Conservation (phyloP, 2,888 invertebrate species). For the Helobdella robusta region DNA sequence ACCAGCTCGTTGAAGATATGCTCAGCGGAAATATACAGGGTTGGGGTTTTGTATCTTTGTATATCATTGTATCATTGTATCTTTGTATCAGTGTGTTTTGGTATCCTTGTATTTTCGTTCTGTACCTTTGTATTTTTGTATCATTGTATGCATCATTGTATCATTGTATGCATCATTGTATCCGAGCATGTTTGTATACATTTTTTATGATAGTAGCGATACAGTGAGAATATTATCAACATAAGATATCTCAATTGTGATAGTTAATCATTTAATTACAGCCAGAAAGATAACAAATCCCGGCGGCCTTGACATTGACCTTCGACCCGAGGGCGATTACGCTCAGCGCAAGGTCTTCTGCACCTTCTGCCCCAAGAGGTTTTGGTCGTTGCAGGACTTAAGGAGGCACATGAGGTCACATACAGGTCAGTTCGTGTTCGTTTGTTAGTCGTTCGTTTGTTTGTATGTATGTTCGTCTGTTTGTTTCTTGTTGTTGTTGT, state of each 20-base stretch:
- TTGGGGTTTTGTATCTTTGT: too few species aligned
- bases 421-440: conserved; percentile 41
- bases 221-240: too few species aligned
- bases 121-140: too few species aligned
- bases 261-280: neutral
- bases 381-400: conserved; percentile 88
- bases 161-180: too few species aligned
- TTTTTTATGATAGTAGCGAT: too few species aligned
- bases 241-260: too few species aligned
- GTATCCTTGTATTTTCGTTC: too few species aligned
- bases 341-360: conserved; percentile 51
- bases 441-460: neutral
- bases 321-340: conserved; percentile 34
- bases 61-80: too few species aligned
- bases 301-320: conserved; percentile 37
- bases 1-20: conserved; percentile 38
- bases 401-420: conserved; percentile 87
- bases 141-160: too few species aligned
- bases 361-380: conserved; percentile 81
- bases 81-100: too few species aligned
- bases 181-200: too few species aligned
- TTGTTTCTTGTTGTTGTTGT: neutral
- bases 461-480: neutral
- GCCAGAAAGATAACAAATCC: conserved; percentile 33
- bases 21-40: conserved; percentile 26